A percentile compares a stretch with the other conserved stretches of the same genome.
Evolutionary conservation across 2,113 vertebrate genomes (phyloP).

Genomic region (Plestiodon gilberti): DNA sequence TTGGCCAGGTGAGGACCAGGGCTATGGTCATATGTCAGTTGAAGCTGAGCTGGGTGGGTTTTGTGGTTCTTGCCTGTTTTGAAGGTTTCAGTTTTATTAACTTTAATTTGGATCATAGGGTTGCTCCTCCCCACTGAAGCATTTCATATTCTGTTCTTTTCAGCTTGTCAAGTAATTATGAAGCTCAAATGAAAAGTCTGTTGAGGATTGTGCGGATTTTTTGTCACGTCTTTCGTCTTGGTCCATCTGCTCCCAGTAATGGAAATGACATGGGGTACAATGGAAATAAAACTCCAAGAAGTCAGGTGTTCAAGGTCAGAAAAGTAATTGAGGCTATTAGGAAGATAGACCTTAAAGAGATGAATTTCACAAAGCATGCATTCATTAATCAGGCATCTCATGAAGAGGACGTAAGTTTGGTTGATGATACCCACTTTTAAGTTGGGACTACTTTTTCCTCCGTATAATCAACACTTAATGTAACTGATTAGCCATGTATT

Average conservation of each 20-base stretch:
- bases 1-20: background rate
- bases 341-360: constrained; percentile 81
- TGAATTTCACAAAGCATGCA: constrained; percentile 79
- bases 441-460: constrained; percentile 53
- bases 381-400: constrained; percentile 78
- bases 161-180: constrained; percentile 97
- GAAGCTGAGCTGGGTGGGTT: background rate
- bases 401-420: constrained; percentile 78
- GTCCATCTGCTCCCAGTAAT: constrained; percentile 93
- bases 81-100: background rate
- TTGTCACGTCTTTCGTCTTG: constrained; percentile 95
- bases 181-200: constrained; percentile 98
- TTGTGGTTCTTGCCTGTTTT: background rate
- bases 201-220: constrained; percentile 96
- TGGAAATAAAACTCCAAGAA: constrained; percentile 97
- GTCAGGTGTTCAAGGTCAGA: constrained; percentile 98
- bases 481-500: constrained; percentile 30
- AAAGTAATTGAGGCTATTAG: constrained; percentile 81
- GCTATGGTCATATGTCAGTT: background rate
- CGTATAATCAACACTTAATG: constrained; percentile 34
- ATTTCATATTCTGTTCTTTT: constrained; percentile 59
- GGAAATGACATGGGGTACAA: constrained; percentile 98
- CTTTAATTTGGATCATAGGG: background rate
- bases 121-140: background rate
- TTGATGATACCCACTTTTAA: constrained; percentile 68